phyloP scores from a whole-genome alignment of 1,140 invertebrate genomes.

The Contarinia nasturtii region DNA sequence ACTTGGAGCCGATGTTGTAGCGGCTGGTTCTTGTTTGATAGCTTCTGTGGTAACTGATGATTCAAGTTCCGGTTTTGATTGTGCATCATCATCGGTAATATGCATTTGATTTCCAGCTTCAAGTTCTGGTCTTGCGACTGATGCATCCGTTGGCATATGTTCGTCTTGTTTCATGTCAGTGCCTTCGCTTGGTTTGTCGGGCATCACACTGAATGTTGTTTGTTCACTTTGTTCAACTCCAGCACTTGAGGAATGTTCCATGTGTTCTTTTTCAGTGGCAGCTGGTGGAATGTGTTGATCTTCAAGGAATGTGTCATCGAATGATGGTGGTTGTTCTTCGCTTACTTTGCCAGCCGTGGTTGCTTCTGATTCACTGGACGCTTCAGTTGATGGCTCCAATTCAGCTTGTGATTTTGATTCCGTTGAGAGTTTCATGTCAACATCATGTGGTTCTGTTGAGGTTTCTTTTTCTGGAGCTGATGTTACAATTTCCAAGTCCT shows the following conservation, averaged over 20 bases:
- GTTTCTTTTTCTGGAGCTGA: conserved; percentile 1
- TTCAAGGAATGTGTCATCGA: background rate
- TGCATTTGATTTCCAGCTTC: no score
- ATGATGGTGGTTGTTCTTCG: conserved; percentile 1
- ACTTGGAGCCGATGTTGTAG: conserved; percentile 4
- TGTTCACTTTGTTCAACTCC: no score
- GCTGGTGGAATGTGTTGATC: background rate
- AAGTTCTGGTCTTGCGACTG: no score
- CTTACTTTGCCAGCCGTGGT: conserved; percentile 1
- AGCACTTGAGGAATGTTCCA: conserved; percentile 3
- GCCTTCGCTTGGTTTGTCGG: conserved; percentile 6
- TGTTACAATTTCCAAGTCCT: no score
- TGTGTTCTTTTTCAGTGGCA: conserved; percentile 3
- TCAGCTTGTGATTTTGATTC: background rate
- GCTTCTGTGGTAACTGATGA: conserved; percentile 1
- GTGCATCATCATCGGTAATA: no score
- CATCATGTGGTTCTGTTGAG: conserved; percentile 3
- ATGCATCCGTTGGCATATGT: no score
- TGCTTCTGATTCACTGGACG: conserved; percentile 2
- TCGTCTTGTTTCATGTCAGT: background rate
- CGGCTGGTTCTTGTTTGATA: background rate
- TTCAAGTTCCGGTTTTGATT: no score
- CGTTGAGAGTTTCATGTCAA: conserved; percentile 3
- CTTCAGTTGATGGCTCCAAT: conserved; percentile 3
- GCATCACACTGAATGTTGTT: no score